Evolutionary conservation across 2,888 invertebrate genomes (phyloP).

Genomic region (Pyrrhosoma nymphula): DNA sequence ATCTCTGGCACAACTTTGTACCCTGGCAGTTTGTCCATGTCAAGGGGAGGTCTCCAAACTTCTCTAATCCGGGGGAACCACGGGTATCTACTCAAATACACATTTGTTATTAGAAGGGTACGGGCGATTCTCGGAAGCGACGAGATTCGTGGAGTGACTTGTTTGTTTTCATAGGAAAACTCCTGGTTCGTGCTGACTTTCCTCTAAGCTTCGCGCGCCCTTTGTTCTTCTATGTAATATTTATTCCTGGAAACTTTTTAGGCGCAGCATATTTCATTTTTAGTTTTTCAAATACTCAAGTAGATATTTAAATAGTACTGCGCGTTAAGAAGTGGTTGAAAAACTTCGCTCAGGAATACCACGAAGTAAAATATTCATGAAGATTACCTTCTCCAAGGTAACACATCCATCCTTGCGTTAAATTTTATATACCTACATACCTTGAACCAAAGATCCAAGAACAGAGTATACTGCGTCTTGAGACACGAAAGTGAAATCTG

Average conservation of each 20-base stretch:
- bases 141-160: neutral
- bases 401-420: too few species aligned
- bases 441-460: too few species aligned
- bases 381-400: too few species aligned
- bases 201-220: neutral
- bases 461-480: too few species aligned
- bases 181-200: neutral
- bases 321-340: neutral
- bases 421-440: too few species aligned
- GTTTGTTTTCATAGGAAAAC: neutral
- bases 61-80: neutral
- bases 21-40: neutral
- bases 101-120: neutral
- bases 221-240: neutral
- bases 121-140: neutral
- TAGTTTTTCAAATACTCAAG: neutral
- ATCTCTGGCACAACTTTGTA: neutral
- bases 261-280: neutral
- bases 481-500: too few species aligned
- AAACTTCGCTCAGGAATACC: too few species aligned
- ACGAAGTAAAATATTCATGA: too few species aligned
- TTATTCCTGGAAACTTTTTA: neutral
- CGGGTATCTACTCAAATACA: neutral
- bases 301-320: neutral
- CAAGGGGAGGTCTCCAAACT: neutral